A percentile compares a stretch with the other conserved stretches of the same genome.
phyloP scores from a whole-genome alignment of 2,888 invertebrate species.

The Drosophila antonietae region DNA sequence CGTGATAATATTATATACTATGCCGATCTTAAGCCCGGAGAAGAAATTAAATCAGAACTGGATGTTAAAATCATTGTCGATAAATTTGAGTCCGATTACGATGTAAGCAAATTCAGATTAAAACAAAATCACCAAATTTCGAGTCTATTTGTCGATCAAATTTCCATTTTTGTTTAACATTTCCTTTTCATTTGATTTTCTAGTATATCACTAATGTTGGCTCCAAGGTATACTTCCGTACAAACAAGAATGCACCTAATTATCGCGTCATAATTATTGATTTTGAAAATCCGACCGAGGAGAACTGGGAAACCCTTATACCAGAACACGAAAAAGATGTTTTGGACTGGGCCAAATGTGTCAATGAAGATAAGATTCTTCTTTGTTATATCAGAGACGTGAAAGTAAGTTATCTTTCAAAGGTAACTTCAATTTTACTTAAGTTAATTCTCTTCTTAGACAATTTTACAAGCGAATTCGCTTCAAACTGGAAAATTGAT shows the following conservation, averaged over 20 bases:
- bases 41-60: conserved; percentile 88
- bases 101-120: conserved; percentile 86
- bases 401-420: conserved; percentile 88
- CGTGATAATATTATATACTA: conserved; percentile 96
- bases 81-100: conserved; percentile 96
- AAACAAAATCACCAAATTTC: background rate
- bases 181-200: conserved; percentile 77
- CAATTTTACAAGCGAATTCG: conserved; percentile 92
- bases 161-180: background rate
- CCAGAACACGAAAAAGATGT: conserved; percentile 94
- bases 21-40: conserved; percentile 89
- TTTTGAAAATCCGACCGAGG: conserved; percentile 89
- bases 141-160: background rate
- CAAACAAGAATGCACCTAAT: conserved; percentile 97
- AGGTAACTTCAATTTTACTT: background rate
- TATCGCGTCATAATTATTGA: conserved; percentile 95
- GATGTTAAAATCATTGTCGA: conserved; percentile 92
- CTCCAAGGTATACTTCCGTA: conserved; percentile 92
- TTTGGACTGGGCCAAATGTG: conserved; percentile 94
- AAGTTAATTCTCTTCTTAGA: conserved; percentile 86
- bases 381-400: conserved; percentile 97
- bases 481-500: conserved; percentile 90
- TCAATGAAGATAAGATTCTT: conserved; percentile 93
- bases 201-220: conserved; percentile 96
- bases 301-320: conserved; percentile 93